Percentiles rank a stretch among this genome's conserved stretches.
phyloP scores from a whole-genome alignment of 2,888 invertebrate species.

The Lasius fuliginosus region DNA sequence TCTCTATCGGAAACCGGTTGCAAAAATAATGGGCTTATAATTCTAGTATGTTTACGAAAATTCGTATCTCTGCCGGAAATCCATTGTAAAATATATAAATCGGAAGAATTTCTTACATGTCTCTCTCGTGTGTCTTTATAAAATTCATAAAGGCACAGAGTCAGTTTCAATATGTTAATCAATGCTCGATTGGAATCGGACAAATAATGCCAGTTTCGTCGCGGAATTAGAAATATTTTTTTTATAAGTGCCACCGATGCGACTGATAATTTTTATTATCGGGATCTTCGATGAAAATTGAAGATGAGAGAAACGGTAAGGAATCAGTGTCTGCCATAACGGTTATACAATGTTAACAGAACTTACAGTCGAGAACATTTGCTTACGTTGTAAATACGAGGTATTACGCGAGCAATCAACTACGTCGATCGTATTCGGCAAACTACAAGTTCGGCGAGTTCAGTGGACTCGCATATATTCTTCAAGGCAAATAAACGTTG shows the following conservation, averaged over 20 bases:
- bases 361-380: slow-evolving; percentile 33
- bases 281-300: slow-evolving; percentile 20
- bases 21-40: background rate
- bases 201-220: background rate
- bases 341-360: background rate
- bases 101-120: background rate
- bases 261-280: background rate
- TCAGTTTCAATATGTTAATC: background rate
- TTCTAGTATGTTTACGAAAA: background rate
- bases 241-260: background rate
- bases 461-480: slow-evolving; percentile 6
- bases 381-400: slow-evolving; percentile 41
- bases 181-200: slow-evolving; percentile 2
- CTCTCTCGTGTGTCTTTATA: background rate
- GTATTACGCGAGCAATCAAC: slow-evolving; percentile 16
- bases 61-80: background rate
- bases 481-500: slow-evolving; percentile 20
- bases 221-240: slow-evolving; percentile 1
- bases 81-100: background rate
- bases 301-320: slow-evolving; percentile 6
- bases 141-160: slow-evolving; percentile 8
- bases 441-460: slow-evolving; percentile 16
- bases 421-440: background rate
- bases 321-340: background rate
- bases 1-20: background rate